These are phyloP conservation scores for Catocala sponsa DNA, from an alignment of 2,888 invertebrate genomes.

Conservation along the genomic window DNA sequence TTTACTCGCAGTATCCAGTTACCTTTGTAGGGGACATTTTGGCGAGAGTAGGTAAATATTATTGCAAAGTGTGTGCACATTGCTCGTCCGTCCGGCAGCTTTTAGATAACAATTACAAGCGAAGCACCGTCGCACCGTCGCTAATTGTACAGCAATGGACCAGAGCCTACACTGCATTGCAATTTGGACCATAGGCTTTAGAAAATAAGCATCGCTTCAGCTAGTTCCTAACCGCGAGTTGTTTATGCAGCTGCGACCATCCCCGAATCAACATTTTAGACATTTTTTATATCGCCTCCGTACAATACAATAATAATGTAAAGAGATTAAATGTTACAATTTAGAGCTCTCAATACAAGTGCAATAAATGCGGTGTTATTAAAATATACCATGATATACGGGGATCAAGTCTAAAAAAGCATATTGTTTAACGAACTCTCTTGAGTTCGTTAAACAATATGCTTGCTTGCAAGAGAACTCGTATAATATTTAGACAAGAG, in stretches of 20 bases:
- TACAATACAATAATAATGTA: conserved; percentile 76
- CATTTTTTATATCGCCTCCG: conserved; percentile 57
- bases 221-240: conserved; percentile 9
- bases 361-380: conserved; percentile 32
- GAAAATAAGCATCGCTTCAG: not conserved
- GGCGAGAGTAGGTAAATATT: conserved; percentile 56
- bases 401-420: too few species aligned
- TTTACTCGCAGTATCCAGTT: conserved; percentile 19
- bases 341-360: conserved; percentile 64
- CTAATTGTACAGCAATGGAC: conserved; percentile 18
- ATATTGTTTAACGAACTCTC: too few species aligned
- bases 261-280: conserved; percentile 30
- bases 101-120: conserved; percentile 42
- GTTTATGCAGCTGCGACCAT: conserved; percentile 58
- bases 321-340: conserved; percentile 78
- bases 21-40: conserved; percentile 12
- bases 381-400: not conserved
- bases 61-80: conserved; percentile 38
- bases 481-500: too few species aligned
- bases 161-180: not conserved
- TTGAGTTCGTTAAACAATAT: too few species aligned
- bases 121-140: conserved; percentile 16
- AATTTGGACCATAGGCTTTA: not conserved
- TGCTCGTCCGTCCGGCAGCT: conserved; percentile 10
- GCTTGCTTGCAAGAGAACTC: too few species aligned